Base-by-base conservation (phyloP, 2,888 invertebrate species). In the Megalurothrips usitatus region DNA sequence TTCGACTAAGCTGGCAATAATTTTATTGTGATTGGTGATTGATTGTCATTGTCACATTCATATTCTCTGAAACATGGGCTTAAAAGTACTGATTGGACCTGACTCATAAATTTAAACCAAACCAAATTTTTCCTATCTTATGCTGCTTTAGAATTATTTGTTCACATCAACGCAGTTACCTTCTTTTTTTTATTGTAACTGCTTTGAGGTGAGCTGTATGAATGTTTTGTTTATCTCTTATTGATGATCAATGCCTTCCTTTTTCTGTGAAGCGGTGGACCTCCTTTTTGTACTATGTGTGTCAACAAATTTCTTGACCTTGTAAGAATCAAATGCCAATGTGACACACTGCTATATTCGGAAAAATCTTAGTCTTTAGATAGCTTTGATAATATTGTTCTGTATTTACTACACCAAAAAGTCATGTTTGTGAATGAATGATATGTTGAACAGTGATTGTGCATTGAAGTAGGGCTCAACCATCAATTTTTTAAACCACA, bases 281-380 rank as follows among this genome's bases (percentile, higher is more conserved):
- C 68, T 75, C 68, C 26, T 75, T 68, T 75, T 75, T 75, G 23
- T 75, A 75, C 26, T 75, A 26, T 75, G 23, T 19, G 14, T n/a
- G 34, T 43, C 34, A 58, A 58, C 19, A 19, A 58, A 75, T 75
- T 9, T 75, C 68, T 75, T 75, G 68, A 75, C 68, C 68, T 75
- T 75, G 68, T 75, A 75, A 75, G 68, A 75, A n/a, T 75, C 68
- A 26, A 75, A 75, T 75, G 68, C 68, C 68, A 26, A 75, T 75
- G 26, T 75, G 68, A 75, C 68, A 75, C 68, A 75, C 26, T 75
- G 68, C 68, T 75, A 26, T 75, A 26, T 75, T 75, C 68, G 1
- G 68, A 10, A 75, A 75, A 75, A 23, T 58, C 17, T 75, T 75
- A 75, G 68, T 75, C 68, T 75, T 75, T 75, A 75, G 68, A 75